Evolutionary conservation across 2,113 vertebrate species (phyloP).

Genomic region (Cercocebus atys): DNA sequence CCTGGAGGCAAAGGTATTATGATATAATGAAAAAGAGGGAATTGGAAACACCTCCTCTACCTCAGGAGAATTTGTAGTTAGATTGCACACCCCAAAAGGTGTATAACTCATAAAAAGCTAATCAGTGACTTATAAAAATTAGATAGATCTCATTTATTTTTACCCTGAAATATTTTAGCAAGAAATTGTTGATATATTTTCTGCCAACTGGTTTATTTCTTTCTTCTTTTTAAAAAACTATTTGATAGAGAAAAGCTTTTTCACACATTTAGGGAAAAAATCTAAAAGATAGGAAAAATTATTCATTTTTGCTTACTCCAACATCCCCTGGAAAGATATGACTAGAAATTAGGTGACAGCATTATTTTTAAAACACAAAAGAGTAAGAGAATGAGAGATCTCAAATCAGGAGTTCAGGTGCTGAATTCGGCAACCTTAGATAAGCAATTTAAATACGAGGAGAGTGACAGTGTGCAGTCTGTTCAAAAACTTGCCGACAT

Average conservation of each 20-base stretch:
- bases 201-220: not conserved
- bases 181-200: not conserved
- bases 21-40: not conserved
- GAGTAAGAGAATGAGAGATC: not conserved
- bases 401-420: not conserved
- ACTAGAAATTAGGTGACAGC: not conserved
- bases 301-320: not conserved
- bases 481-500: not conserved
- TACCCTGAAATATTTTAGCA: not conserved
- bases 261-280: not conserved
- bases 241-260: conserved; percentile 15
- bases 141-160: not conserved
- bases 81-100: not conserved
- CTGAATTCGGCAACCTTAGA: not conserved
- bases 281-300: not conserved
- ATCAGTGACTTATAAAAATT: not conserved
- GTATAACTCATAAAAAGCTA: not conserved
- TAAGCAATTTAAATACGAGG: not conserved
- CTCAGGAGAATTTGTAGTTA: not conserved
- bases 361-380: conserved; percentile 11
- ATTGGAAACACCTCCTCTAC: not conserved
- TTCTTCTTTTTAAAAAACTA: not conserved
- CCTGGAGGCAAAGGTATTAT: not conserved
- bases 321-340: not conserved
- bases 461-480: rapidly evolving